Evolutionary conservation across 2,888 invertebrate genomes (phyloP).

Genomic region (Sturmia bella): DNA sequence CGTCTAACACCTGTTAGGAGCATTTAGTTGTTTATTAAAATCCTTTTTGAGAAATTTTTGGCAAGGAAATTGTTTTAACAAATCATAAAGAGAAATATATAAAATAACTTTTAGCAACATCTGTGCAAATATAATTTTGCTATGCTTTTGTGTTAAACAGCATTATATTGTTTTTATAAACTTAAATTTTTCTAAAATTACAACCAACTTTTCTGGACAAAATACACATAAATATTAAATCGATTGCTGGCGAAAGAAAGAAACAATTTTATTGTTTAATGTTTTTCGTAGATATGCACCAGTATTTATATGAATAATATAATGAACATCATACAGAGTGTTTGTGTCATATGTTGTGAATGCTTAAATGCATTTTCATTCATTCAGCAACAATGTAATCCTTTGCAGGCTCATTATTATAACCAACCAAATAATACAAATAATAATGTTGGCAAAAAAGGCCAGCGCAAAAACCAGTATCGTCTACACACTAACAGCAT

Average conservation of each 20-base stretch:
- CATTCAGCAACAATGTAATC: constrained; percentile 47
- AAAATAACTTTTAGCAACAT: neutral
- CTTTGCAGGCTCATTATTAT: constrained; percentile 60
- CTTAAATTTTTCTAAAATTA: constrained; percentile 4
- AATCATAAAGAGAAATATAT: too few relatives aligned
- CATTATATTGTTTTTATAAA: too few relatives aligned
- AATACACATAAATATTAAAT: constrained; percentile 41
- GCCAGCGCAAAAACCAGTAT: constrained; percentile 7
- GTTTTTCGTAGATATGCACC: neutral
- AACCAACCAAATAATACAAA: constrained; percentile 45
- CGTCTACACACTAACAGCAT: neutral
- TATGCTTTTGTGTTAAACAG: too few relatives aligned
- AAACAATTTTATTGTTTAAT: constrained; percentile 36
- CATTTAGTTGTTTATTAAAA: constrained; percentile 35
- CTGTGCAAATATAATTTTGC: neutral
- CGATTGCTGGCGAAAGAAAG: constrained; percentile 33
- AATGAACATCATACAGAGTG: constrained; percentile 48
- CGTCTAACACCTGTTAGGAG: constrained; percentile 57
- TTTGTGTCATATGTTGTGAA: constrained; percentile 64
- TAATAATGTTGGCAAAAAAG: neutral
- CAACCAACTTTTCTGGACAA: neutral
- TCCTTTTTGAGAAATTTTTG: constrained; percentile 6
- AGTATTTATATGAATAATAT: constrained; percentile 9
- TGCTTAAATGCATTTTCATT: constrained; percentile 53
- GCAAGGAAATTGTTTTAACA: constrained; percentile 20